phyloP scores from a whole-genome alignment of 2,113 vertebrate genomes.

The Alaudala cheleensis region DNA sequence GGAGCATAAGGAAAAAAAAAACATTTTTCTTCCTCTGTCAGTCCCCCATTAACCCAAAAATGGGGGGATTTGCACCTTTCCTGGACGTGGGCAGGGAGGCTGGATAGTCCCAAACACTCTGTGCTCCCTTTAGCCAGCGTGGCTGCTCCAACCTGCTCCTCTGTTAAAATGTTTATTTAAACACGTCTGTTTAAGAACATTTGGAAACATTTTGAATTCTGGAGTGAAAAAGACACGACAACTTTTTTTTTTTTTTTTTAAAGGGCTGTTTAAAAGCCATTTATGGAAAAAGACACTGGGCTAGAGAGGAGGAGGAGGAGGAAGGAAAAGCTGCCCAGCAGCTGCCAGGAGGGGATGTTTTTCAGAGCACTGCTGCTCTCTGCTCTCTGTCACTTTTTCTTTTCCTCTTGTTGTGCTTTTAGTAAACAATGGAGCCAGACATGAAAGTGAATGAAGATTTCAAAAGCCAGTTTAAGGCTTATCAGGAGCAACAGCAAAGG shows the following conservation, averaged over 20 bases:
- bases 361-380: not conserved
- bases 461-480: conserved; percentile 83
- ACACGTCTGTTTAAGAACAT: not conserved
- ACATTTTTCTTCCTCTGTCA: not conserved
- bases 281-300: not conserved
- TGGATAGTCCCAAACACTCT: not conserved
- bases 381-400: not conserved
- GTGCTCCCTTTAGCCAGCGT: not conserved
- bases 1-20: not conserved
- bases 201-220: not conserved
- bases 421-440: conserved; percentile 71
- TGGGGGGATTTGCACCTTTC: not conserved
- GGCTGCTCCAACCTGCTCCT: not conserved
- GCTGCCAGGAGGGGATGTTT: not conserved
- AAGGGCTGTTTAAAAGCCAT: not conserved
- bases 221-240: not conserved
- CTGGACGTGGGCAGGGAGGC: accelerated
- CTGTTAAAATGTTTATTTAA: not conserved
- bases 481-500: conserved; percentile 86
- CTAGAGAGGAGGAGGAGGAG: not conserved
- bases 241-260: not conserved
- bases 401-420: not conserved
- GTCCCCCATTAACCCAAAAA: not conserved
- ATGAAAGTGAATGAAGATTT: conserved; percentile 66
- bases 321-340: not conserved